Base-by-base conservation (phyloP, 2,888 invertebrate genomes). In the Euplagia quadripunctaria region DNA sequence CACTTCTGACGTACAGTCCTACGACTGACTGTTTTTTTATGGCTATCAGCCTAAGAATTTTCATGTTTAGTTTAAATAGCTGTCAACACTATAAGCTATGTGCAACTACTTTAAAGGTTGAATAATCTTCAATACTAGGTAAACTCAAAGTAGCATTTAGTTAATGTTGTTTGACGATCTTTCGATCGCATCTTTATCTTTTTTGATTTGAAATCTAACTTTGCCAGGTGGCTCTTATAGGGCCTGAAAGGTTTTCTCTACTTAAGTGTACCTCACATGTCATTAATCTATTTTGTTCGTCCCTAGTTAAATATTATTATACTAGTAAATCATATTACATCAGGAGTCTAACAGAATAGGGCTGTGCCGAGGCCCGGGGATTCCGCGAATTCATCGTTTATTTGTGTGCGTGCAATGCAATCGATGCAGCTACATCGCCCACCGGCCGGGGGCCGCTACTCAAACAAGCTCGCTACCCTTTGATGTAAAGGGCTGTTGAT, bases 321-420 rank as follows among this genome's bases (percentile, higher is more conserved):
- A 68, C 4, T 68, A 11, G 31, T 49, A 31, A 64, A 41, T 7
- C 12, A 20, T 64, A 58, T 72, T 63, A 72, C 67, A 63, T 63
- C 16, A 72, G 20, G 3, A 3, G 7, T 20, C 9, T 16, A 31
- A 42, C 55, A 73, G 73, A 73, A 72, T 72, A 72, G 42, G 16
- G 68, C 43, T 55, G 52, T 14, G 12, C 9, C 31, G 11, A 49
- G 55, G 41, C 64, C 72, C 64, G 55, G 69, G 64, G 69, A 64
- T 73, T 73, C 69, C 46, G 17, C n/a, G 58, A 58, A 69, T 43
- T 43, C 16, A 63, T n/a, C 43, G 58, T 64, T 20, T 14, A 17
- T 8, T 69, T n/a, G 69, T 69, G 69, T 69, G 69, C 58, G 69
- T 69, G 68, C 61, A 20, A 72, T 73, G 73, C 68, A 73, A 73